phyloP scores from a whole-genome alignment of 2,888 invertebrate genomes.

The Camponotus fellah region DNA sequence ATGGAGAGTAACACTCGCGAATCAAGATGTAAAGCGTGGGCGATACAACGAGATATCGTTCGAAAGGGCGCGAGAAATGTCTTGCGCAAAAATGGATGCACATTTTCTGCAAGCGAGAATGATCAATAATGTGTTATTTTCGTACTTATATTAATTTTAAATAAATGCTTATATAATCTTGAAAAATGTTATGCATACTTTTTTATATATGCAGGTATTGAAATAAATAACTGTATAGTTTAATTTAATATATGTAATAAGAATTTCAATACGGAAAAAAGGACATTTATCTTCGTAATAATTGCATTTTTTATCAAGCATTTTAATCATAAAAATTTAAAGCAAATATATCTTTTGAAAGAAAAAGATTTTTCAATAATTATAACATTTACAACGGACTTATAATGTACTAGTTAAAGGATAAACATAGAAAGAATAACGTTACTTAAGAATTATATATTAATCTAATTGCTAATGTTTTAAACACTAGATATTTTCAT shows the following conservation, averaged over 20 bases:
- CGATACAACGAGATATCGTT: conserved; percentile 48
- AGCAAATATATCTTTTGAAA: neutral
- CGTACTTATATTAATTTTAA: neutral
- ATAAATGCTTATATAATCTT: neutral
- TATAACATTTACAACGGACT: too few species aligned
- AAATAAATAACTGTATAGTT: conserved; percentile 17
- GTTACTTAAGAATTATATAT: neutral
- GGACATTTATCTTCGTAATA: neutral
- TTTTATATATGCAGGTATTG: neutral
- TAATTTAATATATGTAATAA: neutral
- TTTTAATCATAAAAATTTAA: neutral
- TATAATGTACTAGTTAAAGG: neutral
- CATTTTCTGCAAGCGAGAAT: conserved; percentile 15
- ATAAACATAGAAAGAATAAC: neutral
- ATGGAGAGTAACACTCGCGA: conserved; percentile 75
- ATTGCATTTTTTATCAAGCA: neutral
- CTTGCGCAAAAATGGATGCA: conserved; percentile 44
- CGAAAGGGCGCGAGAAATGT: conserved; percentile 60
- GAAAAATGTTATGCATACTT: neutral
- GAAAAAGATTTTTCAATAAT: too few species aligned
- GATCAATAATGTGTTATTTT: conserved; percentile 42
- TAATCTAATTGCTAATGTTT: neutral
- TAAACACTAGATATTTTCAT: neutral
- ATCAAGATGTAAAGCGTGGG: conserved; percentile 82
- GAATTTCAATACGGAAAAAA: neutral